phyloP scores from a whole-genome alignment of 2,888 invertebrate species.

The Dryobotodes eremita region DNA sequence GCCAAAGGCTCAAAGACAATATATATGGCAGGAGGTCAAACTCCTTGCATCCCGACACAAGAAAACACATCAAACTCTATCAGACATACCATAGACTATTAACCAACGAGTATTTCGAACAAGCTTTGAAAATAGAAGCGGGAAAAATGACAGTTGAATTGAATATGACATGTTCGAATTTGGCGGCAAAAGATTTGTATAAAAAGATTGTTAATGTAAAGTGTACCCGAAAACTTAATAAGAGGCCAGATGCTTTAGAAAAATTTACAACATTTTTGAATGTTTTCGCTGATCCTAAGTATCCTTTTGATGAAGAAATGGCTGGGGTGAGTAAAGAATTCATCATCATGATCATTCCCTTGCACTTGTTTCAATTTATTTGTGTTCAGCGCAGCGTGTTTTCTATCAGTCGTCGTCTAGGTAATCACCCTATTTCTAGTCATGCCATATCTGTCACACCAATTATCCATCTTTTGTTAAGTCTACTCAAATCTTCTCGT shows the following conservation, averaged over 20 bases:
- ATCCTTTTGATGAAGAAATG: conserved; percentile 76
- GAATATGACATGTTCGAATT: conserved; percentile 29
- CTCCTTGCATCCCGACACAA: neutral
- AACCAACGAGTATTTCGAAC: conserved; percentile 46
- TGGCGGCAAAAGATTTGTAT: neutral
- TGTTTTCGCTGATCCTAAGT: conserved; percentile 62
- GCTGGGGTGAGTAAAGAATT: conserved; percentile 69
- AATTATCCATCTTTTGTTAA: too few relatives aligned
- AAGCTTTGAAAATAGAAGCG: conserved; percentile 52
- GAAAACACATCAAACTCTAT: conserved; percentile 28
- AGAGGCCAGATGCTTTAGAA: conserved; percentile 66
- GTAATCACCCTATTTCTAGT: too few relatives aligned
- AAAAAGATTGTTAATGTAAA: conserved; percentile 5
- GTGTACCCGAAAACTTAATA: conserved; percentile 53
- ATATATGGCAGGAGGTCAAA: neutral
- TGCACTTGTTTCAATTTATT: neutral
- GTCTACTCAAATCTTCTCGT: too few relatives aligned
- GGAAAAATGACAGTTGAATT: conserved; percentile 31
- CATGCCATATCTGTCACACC: too few relatives aligned
- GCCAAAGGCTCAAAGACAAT: conserved; percentile 9
- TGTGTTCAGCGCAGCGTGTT: too few relatives aligned
- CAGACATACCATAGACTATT: conserved; percentile 62
- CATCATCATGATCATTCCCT: neutral
- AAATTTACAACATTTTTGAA: conserved; percentile 75
- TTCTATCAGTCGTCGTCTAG: too few relatives aligned